Conservation (phyloP, 2,797 vertebrate species). For the Dipus sagitta region DNA sequence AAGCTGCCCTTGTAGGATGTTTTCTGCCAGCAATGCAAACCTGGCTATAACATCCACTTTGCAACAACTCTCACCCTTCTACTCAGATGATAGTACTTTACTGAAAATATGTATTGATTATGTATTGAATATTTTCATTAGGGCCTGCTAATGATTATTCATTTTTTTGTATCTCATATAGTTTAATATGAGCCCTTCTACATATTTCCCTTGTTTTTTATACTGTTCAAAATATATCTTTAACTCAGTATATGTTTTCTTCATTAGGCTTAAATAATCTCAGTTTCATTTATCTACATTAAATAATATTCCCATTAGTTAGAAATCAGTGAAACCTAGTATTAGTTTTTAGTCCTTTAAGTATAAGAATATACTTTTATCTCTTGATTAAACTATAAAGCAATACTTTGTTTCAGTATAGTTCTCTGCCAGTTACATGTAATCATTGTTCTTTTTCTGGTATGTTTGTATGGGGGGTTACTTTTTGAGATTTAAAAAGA, state of each 20-base stretch:
- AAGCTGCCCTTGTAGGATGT: too few relatives aligned
- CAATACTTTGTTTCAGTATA: not conserved
- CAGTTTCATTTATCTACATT: not conserved
- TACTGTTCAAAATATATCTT: not conserved
- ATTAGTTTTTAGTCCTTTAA: not conserved
- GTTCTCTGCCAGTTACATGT: not conserved
- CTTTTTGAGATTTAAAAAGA: not conserved
- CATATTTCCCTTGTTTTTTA: not conserved
- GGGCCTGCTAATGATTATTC: too few relatives aligned
- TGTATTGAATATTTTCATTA: too few relatives aligned
- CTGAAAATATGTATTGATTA: too few relatives aligned
- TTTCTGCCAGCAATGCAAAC: too few relatives aligned
- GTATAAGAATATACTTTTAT: not conserved
- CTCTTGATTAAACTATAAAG: conserved; percentile 36
- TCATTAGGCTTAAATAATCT: not conserved
- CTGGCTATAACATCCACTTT: too few relatives aligned
- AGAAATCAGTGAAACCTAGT: not conserved
- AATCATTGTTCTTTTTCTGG: not conserved
- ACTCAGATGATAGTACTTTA: too few relatives aligned
- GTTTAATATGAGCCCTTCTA: not conserved
- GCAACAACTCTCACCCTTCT: too few relatives aligned
- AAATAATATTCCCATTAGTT: conserved; percentile 4
- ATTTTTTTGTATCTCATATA: too few relatives aligned
- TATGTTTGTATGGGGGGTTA: not conserved
- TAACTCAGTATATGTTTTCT: not conserved